phyloP scores from a whole-genome alignment of 2,888 invertebrate species.

The Hydrotaea cyrtoneurina region DNA sequence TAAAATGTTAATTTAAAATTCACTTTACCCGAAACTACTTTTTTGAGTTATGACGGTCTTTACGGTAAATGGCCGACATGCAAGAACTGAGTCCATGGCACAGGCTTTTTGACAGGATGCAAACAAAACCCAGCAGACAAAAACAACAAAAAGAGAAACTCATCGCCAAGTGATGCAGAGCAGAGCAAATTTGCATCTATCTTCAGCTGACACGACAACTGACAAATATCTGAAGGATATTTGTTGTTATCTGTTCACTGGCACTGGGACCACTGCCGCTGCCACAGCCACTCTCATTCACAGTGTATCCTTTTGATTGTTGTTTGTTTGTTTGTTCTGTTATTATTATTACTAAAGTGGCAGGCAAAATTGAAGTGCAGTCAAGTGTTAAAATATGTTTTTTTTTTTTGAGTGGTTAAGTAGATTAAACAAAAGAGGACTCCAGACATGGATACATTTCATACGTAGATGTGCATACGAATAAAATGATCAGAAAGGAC shows the following conservation, averaged over 20 bases:
- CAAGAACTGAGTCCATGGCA: neutral
- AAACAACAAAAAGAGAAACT: neutral
- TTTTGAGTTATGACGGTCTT: no score
- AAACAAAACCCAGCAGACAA: neutral
- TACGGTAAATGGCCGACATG: neutral
- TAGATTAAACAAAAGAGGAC: slow-evolving; percentile 53
- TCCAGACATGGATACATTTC: neutral
- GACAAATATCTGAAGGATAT: slow-evolving; percentile 30
- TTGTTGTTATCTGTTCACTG: neutral
- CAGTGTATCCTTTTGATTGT: neutral
- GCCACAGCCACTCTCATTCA: neutral
- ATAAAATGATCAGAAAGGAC: neutral
- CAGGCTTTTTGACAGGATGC: neutral
- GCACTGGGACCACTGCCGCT: neutral
- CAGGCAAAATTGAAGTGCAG: slow-evolving; percentile 58
- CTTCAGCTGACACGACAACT: slow-evolving; percentile 7
- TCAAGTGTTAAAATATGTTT: slow-evolving; percentile 63
- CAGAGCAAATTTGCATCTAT: slow-evolving; percentile 11
- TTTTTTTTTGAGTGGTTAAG: slow-evolving; percentile 62
- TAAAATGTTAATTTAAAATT: no score
- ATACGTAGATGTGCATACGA: neutral
- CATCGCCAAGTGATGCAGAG: neutral
- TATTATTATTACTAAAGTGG: slow-evolving; percentile 56
- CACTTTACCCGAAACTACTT: no score
- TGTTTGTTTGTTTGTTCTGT: slow-evolving; percentile 14